phyloP scores from a whole-genome alignment of 2,113 vertebrate genomes.

The Tauraco erythrolophus region DNA sequence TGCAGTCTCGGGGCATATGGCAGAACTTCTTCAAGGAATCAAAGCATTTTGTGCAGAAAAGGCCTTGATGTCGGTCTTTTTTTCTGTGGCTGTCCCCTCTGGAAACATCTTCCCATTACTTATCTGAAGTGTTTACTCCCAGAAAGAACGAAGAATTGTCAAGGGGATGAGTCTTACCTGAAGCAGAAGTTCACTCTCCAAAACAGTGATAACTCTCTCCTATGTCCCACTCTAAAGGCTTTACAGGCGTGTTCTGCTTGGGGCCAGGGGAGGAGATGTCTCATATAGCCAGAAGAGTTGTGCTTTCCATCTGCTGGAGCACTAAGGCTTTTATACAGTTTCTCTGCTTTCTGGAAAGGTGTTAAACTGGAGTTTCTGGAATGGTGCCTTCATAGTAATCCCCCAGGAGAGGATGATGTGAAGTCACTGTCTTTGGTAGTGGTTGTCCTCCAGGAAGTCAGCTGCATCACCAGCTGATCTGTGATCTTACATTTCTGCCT shows the following conservation, averaged over 20 bases:
- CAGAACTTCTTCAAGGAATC: not conserved
- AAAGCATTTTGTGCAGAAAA: not conserved
- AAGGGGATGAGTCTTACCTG: not conserved
- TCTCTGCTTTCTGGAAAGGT: not conserved
- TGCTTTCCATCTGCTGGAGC: not conserved
- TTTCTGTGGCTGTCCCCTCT: not conserved
- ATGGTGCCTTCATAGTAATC: not conserved
- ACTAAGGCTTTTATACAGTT: not conserved
- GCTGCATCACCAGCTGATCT: not conserved
- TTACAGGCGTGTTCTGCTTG: not conserved
- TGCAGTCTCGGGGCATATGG: not conserved
- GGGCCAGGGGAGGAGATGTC: no score
- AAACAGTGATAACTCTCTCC: not conserved
- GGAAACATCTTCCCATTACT: not conserved
- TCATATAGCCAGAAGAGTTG: not conserved
- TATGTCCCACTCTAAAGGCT: not conserved
- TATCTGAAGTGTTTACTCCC: not conserved
- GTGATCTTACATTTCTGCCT: not conserved
- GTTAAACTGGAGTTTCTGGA: not conserved
- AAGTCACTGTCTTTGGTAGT: not conserved
- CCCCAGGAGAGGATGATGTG: not conserved
- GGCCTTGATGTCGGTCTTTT: not conserved
- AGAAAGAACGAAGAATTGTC: not conserved
- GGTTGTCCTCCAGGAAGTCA: not conserved
- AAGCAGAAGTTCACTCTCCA: not conserved